Evolutionary conservation across 2,888 invertebrate genomes (phyloP), one percentile per base, ranked within the genome.

Genomic region (Pyrocoelia pectoralis): DNA sequence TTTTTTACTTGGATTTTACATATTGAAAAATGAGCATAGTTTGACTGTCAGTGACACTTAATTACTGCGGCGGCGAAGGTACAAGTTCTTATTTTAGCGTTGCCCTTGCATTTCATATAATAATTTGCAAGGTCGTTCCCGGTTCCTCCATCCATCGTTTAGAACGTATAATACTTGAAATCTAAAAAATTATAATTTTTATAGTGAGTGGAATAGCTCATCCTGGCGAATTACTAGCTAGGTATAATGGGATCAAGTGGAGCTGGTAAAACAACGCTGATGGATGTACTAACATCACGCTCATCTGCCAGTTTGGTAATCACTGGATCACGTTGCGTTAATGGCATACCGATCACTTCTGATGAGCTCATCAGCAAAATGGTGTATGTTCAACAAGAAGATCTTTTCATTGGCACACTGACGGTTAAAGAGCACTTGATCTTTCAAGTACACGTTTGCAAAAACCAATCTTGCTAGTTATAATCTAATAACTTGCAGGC

Each of bases 341-440:
- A 97, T 75, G 95, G 95, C 0, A 85, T 87, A 73, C 88, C 88
- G 1, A 89, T 93, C 0, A 87, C 88, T 8, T 86, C 90, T 12
- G 88, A 87, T 63, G 87, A 88, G 40, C 84, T 92, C 75, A 90
- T 89, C 55, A 89, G 92, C 5, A 84, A 92, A 19, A 93, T 93
- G 13, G 95, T 94, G 0, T 97, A 97, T 74, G 95, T 97, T 0
- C 96, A 97, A 76, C 97, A 97, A 78, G 93, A 96, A 73, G 97
- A 97, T 80, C 82, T 97, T 53, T 97, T 97, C 78, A 92, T 97
- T 70, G 94, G 94, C 0, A 93, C 92, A 0, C 83, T 97, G 49
- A 96, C 96, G 1, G 95, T 96, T 0, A 85, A 86, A 66, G 97
- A 97, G 76, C 96, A 97, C 81, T 86, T 97, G 2, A 86, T 91